These are phyloP conservation scores for Odontophorus gujanensis DNA, from an alignment of 2,113 vertebrate genomes.

Conservation along the genomic window DNA sequence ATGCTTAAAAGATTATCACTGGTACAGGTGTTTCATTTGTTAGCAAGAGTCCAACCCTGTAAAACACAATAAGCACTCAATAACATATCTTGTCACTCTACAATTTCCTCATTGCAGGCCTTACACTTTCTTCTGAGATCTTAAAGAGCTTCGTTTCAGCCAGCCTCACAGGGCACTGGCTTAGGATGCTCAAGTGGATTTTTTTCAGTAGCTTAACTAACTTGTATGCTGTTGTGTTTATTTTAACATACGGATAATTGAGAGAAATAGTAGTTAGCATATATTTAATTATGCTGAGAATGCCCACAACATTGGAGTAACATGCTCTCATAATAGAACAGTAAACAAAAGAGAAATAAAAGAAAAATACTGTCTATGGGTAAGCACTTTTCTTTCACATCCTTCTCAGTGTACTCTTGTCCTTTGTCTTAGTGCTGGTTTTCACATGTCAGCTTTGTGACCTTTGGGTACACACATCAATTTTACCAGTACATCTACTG, in stretches of 20 bases:
- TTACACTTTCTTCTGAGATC: background rate
- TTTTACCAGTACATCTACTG: background rate
- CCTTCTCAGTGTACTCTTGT: background rate
- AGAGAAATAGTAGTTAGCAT: background rate
- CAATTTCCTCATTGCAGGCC: background rate
- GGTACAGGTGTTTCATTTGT: background rate
- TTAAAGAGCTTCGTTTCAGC: background rate
- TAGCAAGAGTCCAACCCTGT: background rate
- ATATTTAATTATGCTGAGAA: background rate
- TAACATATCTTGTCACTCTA: background rate
- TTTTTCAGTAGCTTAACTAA: background rate
- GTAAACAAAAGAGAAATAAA: background rate
- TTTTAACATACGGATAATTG: background rate
- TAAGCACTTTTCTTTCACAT: accelerated
- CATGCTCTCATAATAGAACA: background rate
- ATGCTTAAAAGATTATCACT: background rate
- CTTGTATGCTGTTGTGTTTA: background rate
- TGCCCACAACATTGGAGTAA: background rate
- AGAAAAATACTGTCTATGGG: accelerated
- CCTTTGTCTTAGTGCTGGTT: background rate
- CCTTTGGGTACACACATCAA: background rate
- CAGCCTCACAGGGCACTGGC: background rate
- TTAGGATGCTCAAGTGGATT: background rate
- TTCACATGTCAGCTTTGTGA: background rate
- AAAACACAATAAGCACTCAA: background rate